A percentile compares a stretch with the other conserved stretches of the same genome.
Evolutionary conservation across 2,888 invertebrate genomes (phyloP).

Genomic region (Thereva nobilitata): DNA sequence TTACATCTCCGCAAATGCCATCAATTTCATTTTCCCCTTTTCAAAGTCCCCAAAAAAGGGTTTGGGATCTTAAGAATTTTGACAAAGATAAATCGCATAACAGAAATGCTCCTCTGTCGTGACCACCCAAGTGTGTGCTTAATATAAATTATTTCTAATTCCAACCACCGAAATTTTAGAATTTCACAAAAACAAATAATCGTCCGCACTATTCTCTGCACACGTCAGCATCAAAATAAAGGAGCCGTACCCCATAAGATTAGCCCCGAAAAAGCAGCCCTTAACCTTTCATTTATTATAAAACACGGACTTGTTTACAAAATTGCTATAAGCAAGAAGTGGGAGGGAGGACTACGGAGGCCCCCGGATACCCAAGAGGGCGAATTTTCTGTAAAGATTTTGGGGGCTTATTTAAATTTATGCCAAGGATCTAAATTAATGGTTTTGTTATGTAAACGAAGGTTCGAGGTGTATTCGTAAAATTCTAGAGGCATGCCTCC

Average conservation of each 20-base stretch:
- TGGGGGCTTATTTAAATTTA: conserved; percentile 37
- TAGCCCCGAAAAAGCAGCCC: conserved; percentile 24
- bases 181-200: no score
- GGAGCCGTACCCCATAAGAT: conserved; percentile 22
- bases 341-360: no score
- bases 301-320: no score
- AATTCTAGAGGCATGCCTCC: background rate
- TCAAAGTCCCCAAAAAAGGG: conserved; percentile 1
- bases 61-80: conserved; percentile 20
- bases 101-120: conserved; percentile 12
- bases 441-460: conserved; percentile 42
- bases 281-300: conserved; percentile 20
- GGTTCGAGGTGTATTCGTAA: conserved; percentile 1
- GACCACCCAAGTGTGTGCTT: conserved; percentile 14
- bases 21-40: background rate
- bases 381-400: conserved; percentile 38
- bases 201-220: conserved; percentile 7
- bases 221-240: conserved; percentile 20
- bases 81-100: conserved; percentile 27
- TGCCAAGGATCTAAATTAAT: conserved; percentile 41
- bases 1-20: background rate
- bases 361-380: background rate
- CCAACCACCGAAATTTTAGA: background rate
- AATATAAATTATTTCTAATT: conserved; percentile 27
- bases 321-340: no score